Evolutionary conservation across 2,888 invertebrate genomes (phyloP), one percentile per base, ranked within the genome.

Genomic region (Parascotia fuliginaria): DNA sequence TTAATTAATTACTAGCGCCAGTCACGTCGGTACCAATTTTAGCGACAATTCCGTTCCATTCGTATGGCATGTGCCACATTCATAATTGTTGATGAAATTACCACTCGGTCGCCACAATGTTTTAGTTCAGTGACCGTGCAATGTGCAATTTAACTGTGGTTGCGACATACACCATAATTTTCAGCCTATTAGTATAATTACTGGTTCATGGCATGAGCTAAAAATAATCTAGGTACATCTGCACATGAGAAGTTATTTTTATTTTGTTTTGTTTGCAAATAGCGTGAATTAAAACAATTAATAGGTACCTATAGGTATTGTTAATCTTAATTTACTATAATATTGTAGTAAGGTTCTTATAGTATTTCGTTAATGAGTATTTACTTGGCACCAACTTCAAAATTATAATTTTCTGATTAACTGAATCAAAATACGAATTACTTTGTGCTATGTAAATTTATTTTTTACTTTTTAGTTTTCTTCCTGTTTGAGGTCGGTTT

Each of bases 71-170:
- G 73, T 75, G 75, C 70, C 72, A 73, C 75, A 75, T 74, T 74
- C 61, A 68, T 78, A 78, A 77, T 77, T 73, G 76, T 77, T 65
- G 66, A 53, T 57, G 45, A 34, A 51, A 56, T 51, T 42, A 41
- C 44, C 57, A 65, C 46, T 65, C 49, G 39, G 33, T 53, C 34
- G 36, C 40, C 27, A 55, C 71, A 73, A 81, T 83, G 81, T 79
- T 83, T 82, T 80, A 78, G 85, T 81, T 79, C 81, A 81, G 68
- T 81, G 80, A 75, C 79, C 81, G 74, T 77, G 79, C 77, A 75
- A 57, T 80, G 62, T 82, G 73, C 75, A 83, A 85, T 86, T 84
- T 81, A 64, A 73, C 62, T 73, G 57, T 52, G 55, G 55, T 62
- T 66, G 73, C 68, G 64, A 65, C 56, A 57, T 40, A 63, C 63